Conservation (phyloP, 2,113 vertebrate species). For the Synodontis membranacea region DNA sequence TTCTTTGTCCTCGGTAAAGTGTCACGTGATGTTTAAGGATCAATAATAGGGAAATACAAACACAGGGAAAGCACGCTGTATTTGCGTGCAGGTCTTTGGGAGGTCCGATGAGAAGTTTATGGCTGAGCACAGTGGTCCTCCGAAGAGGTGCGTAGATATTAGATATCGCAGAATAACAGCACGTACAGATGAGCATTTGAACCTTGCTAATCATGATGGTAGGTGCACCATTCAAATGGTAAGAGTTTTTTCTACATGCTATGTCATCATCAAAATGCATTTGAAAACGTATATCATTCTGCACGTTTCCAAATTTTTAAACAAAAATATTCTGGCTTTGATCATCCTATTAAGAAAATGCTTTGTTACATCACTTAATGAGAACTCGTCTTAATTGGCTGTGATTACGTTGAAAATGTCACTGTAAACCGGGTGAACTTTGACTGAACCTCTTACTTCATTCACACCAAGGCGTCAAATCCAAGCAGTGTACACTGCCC, state of each 20-base stretch:
- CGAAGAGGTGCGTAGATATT: neutral
- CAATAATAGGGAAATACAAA: too few species aligned
- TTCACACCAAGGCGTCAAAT: neutral
- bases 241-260: neutral
- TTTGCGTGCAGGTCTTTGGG: neutral
- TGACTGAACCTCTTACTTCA: neutral
- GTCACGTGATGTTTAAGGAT: neutral
- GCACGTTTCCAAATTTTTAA: neutral
- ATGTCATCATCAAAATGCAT: neutral
- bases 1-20: neutral
- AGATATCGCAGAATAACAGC: neutral
- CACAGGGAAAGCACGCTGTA: neutral
- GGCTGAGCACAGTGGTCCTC: too few species aligned
- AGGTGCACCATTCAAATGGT: neutral
- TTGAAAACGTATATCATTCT: neutral
- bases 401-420: neutral
- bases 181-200: neutral
- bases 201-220: too few species aligned
- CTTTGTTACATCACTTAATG: neutral
- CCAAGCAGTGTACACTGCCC: neutral
- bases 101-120: neutral
- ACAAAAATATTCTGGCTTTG: neutral
- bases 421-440: neutral
- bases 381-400: neutral
- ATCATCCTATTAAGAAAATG: neutral